Evolutionary conservation across 2,113 vertebrate species (phyloP).

Genomic region (Plecotus auritus): DNA sequence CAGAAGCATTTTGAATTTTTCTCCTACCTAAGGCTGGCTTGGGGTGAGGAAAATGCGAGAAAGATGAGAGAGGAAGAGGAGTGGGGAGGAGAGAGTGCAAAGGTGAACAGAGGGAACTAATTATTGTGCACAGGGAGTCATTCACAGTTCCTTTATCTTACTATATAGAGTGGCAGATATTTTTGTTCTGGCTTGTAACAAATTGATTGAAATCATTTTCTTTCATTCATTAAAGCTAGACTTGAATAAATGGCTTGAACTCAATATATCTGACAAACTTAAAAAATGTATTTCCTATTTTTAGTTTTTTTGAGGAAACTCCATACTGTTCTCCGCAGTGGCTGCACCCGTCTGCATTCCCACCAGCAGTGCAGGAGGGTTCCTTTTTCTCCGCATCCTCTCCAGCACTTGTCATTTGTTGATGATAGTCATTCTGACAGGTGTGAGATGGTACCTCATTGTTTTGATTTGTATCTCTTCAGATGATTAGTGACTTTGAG

Average conservation of each 20-base stretch:
- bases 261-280: background rate
- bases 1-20: background rate
- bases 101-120: background rate
- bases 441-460: too few species aligned
- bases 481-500: too few species aligned
- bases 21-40: background rate
- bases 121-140: background rate
- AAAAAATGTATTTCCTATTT: background rate
- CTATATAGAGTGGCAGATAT: background rate
- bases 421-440: too few species aligned
- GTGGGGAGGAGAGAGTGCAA: background rate
- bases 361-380: too few species aligned
- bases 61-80: too few species aligned
- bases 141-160: background rate
- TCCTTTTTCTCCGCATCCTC: too few species aligned
- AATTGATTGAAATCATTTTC: background rate
- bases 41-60: background rate
- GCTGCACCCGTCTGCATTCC: too few species aligned
- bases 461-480: too few species aligned
- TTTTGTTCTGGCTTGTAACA: background rate
- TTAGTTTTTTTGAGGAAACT: too few species aligned
- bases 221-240: background rate
- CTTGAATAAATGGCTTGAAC: background rate
- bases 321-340: too few species aligned
- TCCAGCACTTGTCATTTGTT: too few species aligned